Percentiles rank a stretch among this genome's conserved stretches.
Conservation (phyloP, 2,797 vertebrate species). For the Myripristis murdjan region DNA sequence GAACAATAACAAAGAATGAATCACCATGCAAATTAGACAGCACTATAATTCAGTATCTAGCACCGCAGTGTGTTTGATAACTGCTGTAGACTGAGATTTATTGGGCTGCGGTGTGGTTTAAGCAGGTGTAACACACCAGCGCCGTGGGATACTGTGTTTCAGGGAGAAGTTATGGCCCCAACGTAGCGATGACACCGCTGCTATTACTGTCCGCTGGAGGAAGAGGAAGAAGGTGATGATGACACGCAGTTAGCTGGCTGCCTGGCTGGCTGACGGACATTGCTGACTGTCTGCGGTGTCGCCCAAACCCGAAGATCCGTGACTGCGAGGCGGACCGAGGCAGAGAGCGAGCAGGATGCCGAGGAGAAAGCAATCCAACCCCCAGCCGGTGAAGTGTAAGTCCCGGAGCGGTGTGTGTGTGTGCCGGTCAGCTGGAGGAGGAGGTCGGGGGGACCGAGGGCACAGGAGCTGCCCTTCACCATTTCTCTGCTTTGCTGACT, state of each 20-base stretch:
- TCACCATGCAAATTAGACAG: not conserved
- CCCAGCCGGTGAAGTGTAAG: slow-evolving; percentile 93
- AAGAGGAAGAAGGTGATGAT: slow-evolving; percentile 78
- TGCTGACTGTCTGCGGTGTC: slow-evolving; percentile 4
- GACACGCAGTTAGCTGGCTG: slow-evolving; percentile 65
- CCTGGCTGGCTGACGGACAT: slow-evolving; percentile 53
- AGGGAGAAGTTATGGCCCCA: slow-evolving; percentile 19
- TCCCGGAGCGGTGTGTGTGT: slow-evolving; percentile 23
- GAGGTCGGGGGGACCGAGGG: slow-evolving; percentile 1
- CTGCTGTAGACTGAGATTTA: too few species aligned
- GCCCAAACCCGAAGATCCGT: slow-evolving; percentile 31
- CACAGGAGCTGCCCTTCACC: not conserved
- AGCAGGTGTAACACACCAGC: not conserved
- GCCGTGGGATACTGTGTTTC: not conserved
- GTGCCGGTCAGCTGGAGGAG: not conserved
- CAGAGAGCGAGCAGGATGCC: slow-evolving; percentile 85
- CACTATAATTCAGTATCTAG: too few species aligned
- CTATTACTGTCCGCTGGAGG: slow-evolving; percentile 70
- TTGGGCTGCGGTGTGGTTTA: not conserved
- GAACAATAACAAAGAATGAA: slow-evolving; percentile 50
- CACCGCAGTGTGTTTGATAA: not conserved
- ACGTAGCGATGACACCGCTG: slow-evolving; percentile 45
- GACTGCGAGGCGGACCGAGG: not conserved
- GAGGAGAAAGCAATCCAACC: slow-evolving; percentile 92
- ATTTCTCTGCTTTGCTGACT: not conserved